phyloP scores from a whole-genome alignment of 2,113 vertebrate species.

The Mohoua ochrocephala region DNA sequence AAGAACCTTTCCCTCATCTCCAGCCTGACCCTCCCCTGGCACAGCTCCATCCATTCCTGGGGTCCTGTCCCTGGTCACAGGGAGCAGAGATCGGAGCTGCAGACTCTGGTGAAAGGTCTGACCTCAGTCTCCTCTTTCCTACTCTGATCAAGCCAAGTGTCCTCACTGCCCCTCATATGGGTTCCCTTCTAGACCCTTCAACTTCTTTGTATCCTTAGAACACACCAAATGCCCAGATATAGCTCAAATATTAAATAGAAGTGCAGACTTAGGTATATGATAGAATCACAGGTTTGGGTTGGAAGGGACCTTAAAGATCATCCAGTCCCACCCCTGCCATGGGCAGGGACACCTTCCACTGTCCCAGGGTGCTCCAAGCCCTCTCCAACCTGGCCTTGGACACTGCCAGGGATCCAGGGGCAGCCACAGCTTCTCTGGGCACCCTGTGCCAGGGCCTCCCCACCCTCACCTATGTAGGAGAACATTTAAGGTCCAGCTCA shows the following conservation, averaged over 20 bases:
- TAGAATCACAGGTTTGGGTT: neutral
- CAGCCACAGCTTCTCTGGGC: neutral
- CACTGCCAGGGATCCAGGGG: neutral
- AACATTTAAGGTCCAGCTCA: neutral
- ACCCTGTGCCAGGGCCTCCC: accelerated
- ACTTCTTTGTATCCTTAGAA: neutral
- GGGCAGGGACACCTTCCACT: neutral
- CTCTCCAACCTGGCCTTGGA: accelerated
- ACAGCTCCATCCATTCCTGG: neutral
- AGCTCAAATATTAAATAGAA: neutral
- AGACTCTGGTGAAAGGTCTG: neutral
- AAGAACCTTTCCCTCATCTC: accelerated
- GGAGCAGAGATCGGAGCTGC: neutral
- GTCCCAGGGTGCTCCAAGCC: accelerated
- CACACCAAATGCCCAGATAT: neutral
- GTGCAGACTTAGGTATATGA: neutral
- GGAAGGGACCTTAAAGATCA: neutral
- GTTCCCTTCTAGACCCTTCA: neutral
- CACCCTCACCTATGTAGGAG: neutral
- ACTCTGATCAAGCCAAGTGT: neutral
- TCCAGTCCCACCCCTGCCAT: accelerated
- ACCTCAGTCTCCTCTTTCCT: neutral
- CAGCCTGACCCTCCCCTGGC: accelerated
- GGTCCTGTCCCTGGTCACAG: neutral
- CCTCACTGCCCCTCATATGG: neutral